These are phyloP conservation scores for Cyclopterus lumpus DNA, from an alignment of 2,797 vertebrate genomes.

Conservation along the genomic window DNA sequence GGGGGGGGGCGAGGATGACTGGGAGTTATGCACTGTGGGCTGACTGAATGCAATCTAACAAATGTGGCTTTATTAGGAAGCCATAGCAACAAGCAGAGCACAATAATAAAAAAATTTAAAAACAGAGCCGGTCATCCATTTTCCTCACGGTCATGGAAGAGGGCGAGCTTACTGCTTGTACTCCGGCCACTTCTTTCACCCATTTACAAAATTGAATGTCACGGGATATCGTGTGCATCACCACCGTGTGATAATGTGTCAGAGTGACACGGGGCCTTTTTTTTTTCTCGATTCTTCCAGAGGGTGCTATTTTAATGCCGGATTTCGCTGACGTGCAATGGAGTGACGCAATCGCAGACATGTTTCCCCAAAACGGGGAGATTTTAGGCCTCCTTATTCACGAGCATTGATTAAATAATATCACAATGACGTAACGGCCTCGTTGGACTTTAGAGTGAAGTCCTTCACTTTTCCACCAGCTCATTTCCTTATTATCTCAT, in stretches of 20 bases:
- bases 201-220: not conserved
- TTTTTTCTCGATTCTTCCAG: not conserved
- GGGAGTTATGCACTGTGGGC: slow-evolving; percentile 20
- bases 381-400: not conserved
- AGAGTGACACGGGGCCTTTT: not conserved
- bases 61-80: slow-evolving; percentile 17
- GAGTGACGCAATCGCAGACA: not conserved
- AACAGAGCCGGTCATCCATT: not conserved
- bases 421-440: not conserved
- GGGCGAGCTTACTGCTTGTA: not conserved
- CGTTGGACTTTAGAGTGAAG: not conserved
- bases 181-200: not conserved
- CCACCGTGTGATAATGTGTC: slow-evolving; percentile 4
- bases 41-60: not conserved
- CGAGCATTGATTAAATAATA: not conserved
- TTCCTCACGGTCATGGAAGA: fast-evolving
- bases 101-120: not conserved
- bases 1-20: slow-evolving; percentile 15
- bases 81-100: slow-evolving; percentile 2
- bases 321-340: not conserved
- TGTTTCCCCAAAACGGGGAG: slow-evolving; percentile 1
- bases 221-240: not conserved
- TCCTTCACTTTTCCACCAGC: not conserved
- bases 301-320: fast-evolving
- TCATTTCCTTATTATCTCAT: slow-evolving; percentile 5